A percentile compares a stretch with the other conserved stretches of the same genome.
Evolutionary conservation across 2,113 vertebrate genomes (phyloP).

Genomic region (Seriola aureovittata): DNA sequence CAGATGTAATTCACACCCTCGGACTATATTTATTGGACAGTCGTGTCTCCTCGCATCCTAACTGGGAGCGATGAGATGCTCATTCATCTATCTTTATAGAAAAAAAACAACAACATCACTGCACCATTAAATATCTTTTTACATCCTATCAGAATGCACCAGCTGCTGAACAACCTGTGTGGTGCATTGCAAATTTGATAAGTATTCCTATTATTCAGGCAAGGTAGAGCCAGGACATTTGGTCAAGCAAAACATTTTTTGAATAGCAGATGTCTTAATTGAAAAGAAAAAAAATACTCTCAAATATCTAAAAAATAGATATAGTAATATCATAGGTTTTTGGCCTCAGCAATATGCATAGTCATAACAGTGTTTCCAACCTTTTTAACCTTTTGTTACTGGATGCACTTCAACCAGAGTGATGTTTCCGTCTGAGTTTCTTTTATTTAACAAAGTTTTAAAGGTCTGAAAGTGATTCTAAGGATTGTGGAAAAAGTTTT

Average conservation of each 20-base stretch:
- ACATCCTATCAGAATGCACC: conserved; percentile 31
- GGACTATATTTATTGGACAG: conserved; percentile 67
- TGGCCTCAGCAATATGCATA: background rate
- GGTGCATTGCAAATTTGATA: conserved; percentile 22
- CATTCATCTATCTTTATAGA: conserved; percentile 59
- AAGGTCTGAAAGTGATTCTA: background rate
- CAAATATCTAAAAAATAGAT: background rate
- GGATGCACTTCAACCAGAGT: background rate
- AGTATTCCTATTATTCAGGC: conserved; percentile 3
- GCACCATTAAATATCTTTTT: conserved; percentile 56
- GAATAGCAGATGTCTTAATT: background rate
- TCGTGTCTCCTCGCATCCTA: conserved; percentile 50
- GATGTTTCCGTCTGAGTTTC: background rate
- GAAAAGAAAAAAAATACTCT: background rate
- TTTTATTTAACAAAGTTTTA: background rate
- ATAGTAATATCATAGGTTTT: background rate
- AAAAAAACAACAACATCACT: conserved; percentile 40
- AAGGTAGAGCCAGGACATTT: background rate
- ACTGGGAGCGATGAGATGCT: conserved; percentile 63
- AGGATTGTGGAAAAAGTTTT: background rate
- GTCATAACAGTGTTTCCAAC: background rate
- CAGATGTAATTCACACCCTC: conserved; percentile 72
- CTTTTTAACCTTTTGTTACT: background rate
- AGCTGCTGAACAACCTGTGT: conserved; percentile 39
- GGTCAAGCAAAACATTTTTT: background rate